Base-by-base conservation (phyloP, 2,113 vertebrate genomes). In the Oplegnathus fasciatus region DNA sequence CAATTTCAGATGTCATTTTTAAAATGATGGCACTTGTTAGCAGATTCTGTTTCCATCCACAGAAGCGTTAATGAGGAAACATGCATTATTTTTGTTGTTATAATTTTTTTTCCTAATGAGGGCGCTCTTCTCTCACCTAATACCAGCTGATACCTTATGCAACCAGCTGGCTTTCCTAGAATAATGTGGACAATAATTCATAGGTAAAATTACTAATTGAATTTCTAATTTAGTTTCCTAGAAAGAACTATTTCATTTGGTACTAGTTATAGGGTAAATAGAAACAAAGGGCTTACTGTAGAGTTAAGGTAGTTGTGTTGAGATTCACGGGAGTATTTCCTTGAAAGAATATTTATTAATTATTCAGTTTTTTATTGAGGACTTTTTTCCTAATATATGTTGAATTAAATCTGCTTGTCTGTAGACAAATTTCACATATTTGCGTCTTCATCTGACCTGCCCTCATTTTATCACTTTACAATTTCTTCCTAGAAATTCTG, bases 71-170 rank as follows among this genome's bases (percentile, higher is more conserved):
- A 28, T 13, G 22, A 75, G 13, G 14, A 50, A 13, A 37, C 6
- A 6, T 52, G 6, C 15, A 30, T 74, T 40, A 20, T 37, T 32
- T 24, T 42, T 72, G 40, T 60, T 79, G 62, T 62, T 30, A 2
- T 24, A 24, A 11, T 6, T 52, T 34, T 26, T 2, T 37, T 17
- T 64, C 64, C 71, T 64, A 28, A 2, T 55, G 83, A 18, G 71
- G 77, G 71, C 77, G 71, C 77, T 85, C 76, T 75, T 46, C 70
- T 34, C 61, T 52, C 62, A 79, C 62, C 18, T 60, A 54, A n/a
- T 2, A 9, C 22, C 30, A 48, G 9, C 60, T 48, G 20, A 34
- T 2, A 26, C 5, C 20, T 48, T 1, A 11, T 13, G 11, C 8
- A 75, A 22, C 26, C 40, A 3, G 52, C 34, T 62, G 50, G 15